A percentile compares a stretch with the other conserved stretches of the same genome.
phyloP scores from a whole-genome alignment of 1,140 invertebrate genomes.

The Steinernema khuongi region DNA sequence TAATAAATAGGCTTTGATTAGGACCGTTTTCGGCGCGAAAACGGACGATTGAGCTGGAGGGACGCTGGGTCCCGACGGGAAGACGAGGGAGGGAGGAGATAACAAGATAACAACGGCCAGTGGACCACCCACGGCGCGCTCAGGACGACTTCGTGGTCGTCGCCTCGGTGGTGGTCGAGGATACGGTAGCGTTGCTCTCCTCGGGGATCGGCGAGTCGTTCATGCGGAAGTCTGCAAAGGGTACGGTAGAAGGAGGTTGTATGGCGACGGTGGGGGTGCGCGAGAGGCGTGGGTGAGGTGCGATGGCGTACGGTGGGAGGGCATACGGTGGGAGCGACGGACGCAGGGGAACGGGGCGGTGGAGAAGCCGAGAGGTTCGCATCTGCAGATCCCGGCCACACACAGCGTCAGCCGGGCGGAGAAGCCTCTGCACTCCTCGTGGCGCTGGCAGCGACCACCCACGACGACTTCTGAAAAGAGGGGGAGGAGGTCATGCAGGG shows the following conservation, averaged over 20 bases:
- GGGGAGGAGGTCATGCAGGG: background rate
- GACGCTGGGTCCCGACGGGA: background rate
- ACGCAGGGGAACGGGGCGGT: background rate
- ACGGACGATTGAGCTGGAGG: background rate
- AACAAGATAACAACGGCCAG: background rate
- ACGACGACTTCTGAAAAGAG: slow-evolving; percentile 14
- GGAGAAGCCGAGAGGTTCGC: slow-evolving; percentile 35
- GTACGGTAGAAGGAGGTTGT: background rate
- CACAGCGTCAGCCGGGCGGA: slow-evolving; percentile 30
- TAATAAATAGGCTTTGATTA: background rate
- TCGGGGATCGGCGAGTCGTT: slow-evolving; percentile 16
- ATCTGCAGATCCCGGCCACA: slow-evolving; percentile 34
- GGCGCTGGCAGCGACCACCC: slow-evolving; percentile 29
- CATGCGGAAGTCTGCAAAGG: background rate
- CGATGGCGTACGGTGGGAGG: background rate
- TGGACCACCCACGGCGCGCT: background rate
- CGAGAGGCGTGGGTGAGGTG: background rate
- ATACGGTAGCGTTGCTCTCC: background rate
- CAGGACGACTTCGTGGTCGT: background rate
- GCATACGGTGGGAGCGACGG: background rate
- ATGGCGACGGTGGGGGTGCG: background rate
- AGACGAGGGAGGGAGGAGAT: background rate
- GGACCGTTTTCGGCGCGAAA: background rate
- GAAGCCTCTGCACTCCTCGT: slow-evolving; percentile 34
- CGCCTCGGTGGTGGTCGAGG: background rate